Evolutionary conservation across 2,113 vertebrate genomes (phyloP).

Genomic region (Sigmodon hispidus): DNA sequence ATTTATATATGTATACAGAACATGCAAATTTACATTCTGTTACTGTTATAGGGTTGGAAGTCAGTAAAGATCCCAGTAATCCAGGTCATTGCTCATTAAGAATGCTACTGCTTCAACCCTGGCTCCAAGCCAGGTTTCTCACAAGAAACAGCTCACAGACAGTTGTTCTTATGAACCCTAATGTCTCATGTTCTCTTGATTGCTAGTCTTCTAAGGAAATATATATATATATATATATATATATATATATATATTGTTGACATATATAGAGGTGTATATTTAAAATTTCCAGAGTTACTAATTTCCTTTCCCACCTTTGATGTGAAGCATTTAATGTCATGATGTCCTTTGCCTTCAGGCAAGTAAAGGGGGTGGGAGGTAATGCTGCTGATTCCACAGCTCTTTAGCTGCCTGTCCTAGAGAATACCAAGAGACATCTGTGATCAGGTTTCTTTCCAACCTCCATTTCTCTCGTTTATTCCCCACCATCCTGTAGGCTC

Average conservation of each 20-base stretch:
- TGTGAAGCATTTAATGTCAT: background rate
- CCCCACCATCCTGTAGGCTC: background rate
- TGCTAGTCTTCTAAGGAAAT: slow-evolving; percentile 35
- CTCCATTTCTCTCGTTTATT: background rate
- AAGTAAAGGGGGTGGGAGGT: background rate
- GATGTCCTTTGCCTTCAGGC: background rate
- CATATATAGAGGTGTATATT: background rate
- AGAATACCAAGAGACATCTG: background rate
- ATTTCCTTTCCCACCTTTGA: background rate
- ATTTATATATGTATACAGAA: background rate
- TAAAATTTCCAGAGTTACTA: background rate
- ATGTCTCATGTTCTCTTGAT: slow-evolving; percentile 13
- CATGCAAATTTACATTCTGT: background rate
- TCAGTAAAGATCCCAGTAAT: too few species aligned
- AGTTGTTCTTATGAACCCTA: background rate
- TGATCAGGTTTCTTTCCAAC: background rate
- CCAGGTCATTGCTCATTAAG: background rate
- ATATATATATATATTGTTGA: background rate
- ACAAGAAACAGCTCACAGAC: too few species aligned
- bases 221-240: too few species aligned
- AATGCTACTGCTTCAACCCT: background rate
- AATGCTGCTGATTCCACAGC: background rate
- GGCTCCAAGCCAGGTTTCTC: background rate
- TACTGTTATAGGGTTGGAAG: too few species aligned
- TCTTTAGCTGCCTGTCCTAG: background rate